Base-by-base conservation (phyloP, 2,113 vertebrate genomes). In the Furnarius figulus region DNA sequence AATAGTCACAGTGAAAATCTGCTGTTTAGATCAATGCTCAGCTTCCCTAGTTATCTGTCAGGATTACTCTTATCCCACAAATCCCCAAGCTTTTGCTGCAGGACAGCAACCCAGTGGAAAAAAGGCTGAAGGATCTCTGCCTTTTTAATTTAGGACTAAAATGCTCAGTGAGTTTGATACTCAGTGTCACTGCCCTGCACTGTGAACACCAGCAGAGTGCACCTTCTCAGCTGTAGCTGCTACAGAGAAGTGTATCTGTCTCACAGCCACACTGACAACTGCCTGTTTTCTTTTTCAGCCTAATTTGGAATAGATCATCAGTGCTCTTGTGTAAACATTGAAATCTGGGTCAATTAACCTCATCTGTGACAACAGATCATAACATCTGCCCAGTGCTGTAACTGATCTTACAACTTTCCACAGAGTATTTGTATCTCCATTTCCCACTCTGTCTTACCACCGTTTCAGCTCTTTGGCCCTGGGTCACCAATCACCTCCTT, bases 91-190 rank as follows among this genome's bases (percentile, higher is more conserved):
- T 74, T 40, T 47, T 68, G 46, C 46, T 89, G 55, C 35, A 70
- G n/a, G 27, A 77, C 30, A 89, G 55, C 39, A 70, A 18, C 14
- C 44, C 28, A 19, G 22, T 1, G 7, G 58, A 27, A 24, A 37
- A 37, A 62, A 68, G 35, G 59, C n/a, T 68, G 17, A 14, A 22
- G 46, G 30, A 50, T 59, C 52, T 61, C 24, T 83, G 6, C 5
- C 4, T 12, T 58, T 65, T 90, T 16, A 20, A 52, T 56, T 87
- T 23, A 61, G 59, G 58, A 52, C 25, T 31, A 31, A 90, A 61
- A 44, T 2, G n/a, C 31, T 33, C 0, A 0, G 28, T 31, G 22
- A 63, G 40, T 31, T 27, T 0, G 0, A 16, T 5, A 24, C 0
- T 0, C 0, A 0, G 28, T 20, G 31, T 39, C 52, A 13, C 25